Evolutionary conservation across 2,888 invertebrate species (phyloP).

Genomic region (Rhabditoides inermis): DNA sequence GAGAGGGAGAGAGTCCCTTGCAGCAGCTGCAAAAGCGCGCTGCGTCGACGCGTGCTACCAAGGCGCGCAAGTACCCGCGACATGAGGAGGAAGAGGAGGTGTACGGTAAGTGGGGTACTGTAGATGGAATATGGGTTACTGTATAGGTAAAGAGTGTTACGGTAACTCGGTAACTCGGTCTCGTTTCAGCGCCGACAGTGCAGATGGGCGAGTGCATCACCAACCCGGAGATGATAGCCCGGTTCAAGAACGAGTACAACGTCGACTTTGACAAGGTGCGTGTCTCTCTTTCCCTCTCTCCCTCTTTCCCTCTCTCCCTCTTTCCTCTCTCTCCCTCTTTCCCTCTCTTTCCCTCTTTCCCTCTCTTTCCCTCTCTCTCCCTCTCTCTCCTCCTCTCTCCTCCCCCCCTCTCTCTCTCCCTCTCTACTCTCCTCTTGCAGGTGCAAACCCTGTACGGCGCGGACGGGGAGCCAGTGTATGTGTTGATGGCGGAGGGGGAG

Average conservation of each 20-base stretch:
- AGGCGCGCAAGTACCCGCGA: background rate
- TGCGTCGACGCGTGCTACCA: background rate
- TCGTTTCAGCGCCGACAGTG: background rate
- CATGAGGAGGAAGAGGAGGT: background rate
- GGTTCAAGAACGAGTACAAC: constrained; percentile 21
- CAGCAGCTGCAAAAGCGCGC: background rate
- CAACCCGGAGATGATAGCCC: constrained; percentile 22
- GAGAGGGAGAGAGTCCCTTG: background rate
- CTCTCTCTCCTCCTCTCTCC: background rate
- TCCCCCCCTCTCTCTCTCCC: too few relatives aligned
- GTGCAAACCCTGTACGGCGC: constrained; percentile 28
- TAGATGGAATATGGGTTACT: too few relatives aligned
- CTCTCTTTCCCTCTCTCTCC: background rate
- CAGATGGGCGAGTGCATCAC: constrained; percentile 20
- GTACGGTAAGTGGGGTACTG: too few relatives aligned
- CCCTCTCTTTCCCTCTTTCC: background rate
- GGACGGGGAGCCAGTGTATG: constrained; percentile 45
- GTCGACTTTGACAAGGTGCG: constrained; percentile 25
- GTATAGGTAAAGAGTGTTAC: too few relatives aligned
- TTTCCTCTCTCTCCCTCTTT: background rate
- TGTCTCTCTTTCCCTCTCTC: too few relatives aligned
- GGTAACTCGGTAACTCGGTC: too few relatives aligned
- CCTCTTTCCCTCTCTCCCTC: too few relatives aligned
- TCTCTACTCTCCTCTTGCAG: constrained; percentile 2
- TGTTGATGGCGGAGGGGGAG: constrained; percentile 21